Conservation (phyloP, 1,140 invertebrate species). For the Micrasema minimum region DNA sequence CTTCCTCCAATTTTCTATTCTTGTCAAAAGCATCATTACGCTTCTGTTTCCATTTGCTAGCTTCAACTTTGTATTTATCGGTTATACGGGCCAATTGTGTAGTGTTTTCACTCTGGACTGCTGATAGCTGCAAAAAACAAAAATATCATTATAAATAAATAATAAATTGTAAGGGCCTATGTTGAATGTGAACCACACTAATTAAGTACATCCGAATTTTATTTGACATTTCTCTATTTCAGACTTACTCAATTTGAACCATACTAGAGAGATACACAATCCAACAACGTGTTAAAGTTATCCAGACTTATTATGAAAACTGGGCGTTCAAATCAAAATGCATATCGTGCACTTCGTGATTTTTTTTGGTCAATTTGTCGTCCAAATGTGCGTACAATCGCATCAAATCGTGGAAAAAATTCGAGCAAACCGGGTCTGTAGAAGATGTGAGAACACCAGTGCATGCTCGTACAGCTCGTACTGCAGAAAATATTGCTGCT, state of each 20-base stretch:
- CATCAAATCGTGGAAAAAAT: not conserved
- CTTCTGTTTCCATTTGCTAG: slow-evolving; percentile 65
- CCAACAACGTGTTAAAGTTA: no score
- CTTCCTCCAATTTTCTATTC: slow-evolving; percentile 66
- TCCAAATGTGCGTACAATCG: not conserved
- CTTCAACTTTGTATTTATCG: slow-evolving; percentile 58
- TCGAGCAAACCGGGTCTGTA: no score
- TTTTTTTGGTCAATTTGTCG: not conserved
- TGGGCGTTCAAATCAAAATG: no score
- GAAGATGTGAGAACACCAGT: no score
- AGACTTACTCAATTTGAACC: no score
- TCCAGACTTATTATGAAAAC: no score
- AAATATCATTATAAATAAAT: slow-evolving; percentile 11
- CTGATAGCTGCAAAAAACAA: slow-evolving; percentile 62
- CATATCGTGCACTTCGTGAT: not conserved
- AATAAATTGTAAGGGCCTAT: not conserved
- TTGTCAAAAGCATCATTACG: slow-evolving; percentile 69
- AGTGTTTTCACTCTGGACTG: slow-evolving; percentile 59
- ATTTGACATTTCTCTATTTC: no score
- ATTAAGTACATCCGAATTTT: not conserved
- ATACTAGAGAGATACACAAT: not conserved
- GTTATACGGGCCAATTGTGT: slow-evolving; percentile 57
- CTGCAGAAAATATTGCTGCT: no score
- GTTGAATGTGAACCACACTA: not conserved
- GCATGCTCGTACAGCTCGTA: no score